phyloP scores from a whole-genome alignment of 2,888 invertebrate genomes.

The Dolichopus griseipennis region DNA sequence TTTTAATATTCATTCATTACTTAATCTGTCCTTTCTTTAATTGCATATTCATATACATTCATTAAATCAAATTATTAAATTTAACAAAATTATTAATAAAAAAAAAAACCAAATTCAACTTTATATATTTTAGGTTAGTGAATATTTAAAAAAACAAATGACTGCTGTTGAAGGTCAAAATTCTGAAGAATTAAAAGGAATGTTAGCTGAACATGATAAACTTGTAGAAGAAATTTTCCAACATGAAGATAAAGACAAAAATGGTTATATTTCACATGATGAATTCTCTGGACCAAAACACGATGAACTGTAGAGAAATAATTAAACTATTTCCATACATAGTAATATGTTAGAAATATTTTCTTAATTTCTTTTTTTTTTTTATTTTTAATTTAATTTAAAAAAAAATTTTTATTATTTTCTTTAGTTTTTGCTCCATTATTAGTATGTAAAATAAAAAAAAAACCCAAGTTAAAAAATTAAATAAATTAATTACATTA shows the following conservation, averaged over 20 bases:
- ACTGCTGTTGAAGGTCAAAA: slow-evolving; percentile 67
- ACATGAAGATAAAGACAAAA: slow-evolving; percentile 93
- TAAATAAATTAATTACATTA: no score
- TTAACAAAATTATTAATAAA: not conserved
- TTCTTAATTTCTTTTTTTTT: not conserved
- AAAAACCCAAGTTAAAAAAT: no score
- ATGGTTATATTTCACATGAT: slow-evolving; percentile 89
- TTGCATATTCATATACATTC: no score
- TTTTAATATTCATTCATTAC: no score
- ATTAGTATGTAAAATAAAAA: not conserved
- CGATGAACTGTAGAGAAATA: slow-evolving; percentile 72
- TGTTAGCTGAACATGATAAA: slow-evolving; percentile 82
- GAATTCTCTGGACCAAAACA: slow-evolving; percentile 97
- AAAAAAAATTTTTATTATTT: not conserved
- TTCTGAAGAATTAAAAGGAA: slow-evolving; percentile 70
- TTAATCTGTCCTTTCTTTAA: no score
- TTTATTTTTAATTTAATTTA: not conserved
- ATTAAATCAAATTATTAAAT: no score
- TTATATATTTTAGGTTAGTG: slow-evolving; percentile 61
- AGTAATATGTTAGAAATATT: not conserved
- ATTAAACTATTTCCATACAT: not conserved
- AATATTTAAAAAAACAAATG: slow-evolving; percentile 87
- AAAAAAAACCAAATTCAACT: no score
- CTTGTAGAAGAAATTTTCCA: slow-evolving; percentile 94
- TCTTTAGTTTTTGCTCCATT: not conserved